phyloP scores from a whole-genome alignment of 1,140 invertebrate genomes.

The Marisa cornuarietis region DNA sequence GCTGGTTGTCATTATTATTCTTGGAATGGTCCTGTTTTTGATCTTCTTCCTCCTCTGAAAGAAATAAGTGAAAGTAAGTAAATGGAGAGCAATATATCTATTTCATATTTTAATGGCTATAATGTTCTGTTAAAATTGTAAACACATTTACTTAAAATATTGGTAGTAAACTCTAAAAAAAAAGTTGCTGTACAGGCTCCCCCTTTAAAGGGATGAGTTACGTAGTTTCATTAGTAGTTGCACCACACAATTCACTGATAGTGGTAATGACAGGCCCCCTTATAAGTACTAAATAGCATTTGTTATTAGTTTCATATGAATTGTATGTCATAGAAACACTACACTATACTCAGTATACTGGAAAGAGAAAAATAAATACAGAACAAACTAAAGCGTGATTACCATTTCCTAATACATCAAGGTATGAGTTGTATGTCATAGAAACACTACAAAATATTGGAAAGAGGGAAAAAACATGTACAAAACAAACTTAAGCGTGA shows the following conservation, averaged over 20 bases:
- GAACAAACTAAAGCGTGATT: neutral
- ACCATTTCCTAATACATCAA: slow-evolving; percentile 21
- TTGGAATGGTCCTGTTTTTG: neutral
- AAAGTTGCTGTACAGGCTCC: no score
- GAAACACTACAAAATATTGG: no score
- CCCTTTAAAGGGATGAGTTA: no score
- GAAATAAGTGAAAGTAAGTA: neutral
- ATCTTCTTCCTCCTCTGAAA: slow-evolving; percentile 17
- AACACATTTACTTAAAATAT: neutral
- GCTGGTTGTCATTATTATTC: neutral
- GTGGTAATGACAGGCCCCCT: no score
- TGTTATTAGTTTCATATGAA: no score
- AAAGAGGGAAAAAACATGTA: neutral
- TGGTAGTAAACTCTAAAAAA: no score
- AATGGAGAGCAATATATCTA: neutral
- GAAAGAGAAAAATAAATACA: neutral
- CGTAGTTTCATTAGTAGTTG: no score
- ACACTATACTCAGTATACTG: no score
- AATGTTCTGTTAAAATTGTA: no score
- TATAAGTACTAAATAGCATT: no score
- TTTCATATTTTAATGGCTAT: neutral
- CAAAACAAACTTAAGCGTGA: neutral
- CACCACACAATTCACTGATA: no score
- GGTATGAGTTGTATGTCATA: neutral
- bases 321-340: no score